These are phyloP conservation scores for Taurulus bubalis DNA, from an alignment of 2,113 vertebrate species.

Conservation along the genomic window DNA sequence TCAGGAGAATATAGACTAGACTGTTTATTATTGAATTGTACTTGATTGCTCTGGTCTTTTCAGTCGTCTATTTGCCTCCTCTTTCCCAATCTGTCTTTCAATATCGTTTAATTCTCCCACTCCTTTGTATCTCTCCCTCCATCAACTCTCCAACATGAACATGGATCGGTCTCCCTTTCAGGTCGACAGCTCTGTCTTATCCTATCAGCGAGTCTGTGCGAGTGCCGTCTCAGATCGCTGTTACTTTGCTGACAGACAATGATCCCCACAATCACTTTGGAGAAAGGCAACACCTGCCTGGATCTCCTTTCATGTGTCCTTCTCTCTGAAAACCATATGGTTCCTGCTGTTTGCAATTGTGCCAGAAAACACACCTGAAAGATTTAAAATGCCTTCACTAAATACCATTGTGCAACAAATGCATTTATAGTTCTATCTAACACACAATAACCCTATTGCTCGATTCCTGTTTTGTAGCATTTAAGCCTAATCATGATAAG, in stretches of 20 bases:
- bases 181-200: slow-evolving; percentile 34
- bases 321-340: background rate
- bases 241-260: slow-evolving; percentile 22
- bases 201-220: slow-evolving; percentile 42
- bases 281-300: background rate
- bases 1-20: background rate
- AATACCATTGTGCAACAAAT: background rate
- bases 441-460: background rate
- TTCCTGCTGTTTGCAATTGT: background rate
- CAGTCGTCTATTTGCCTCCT: background rate
- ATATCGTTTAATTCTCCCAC: slow-evolving; percentile 32
- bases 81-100: slow-evolving; percentile 11
- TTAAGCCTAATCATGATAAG: slow-evolving; percentile 6
- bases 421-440: background rate
- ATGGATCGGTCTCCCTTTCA: slow-evolving; percentile 8
- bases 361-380: slow-evolving; percentile 24
- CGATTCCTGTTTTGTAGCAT: background rate
- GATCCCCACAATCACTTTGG: slow-evolving; percentile 10
- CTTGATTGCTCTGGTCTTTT: background rate
- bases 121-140: slow-evolving; percentile 11
- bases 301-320: slow-evolving; percentile 6
- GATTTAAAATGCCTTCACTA: background rate
- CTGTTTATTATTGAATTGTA: background rate
- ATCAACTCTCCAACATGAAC: slow-evolving; percentile 33
- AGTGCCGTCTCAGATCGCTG: slow-evolving; percentile 9